phyloP scores from a whole-genome alignment of 2,888 invertebrate species.

The Ephialtes manifestator region DNA sequence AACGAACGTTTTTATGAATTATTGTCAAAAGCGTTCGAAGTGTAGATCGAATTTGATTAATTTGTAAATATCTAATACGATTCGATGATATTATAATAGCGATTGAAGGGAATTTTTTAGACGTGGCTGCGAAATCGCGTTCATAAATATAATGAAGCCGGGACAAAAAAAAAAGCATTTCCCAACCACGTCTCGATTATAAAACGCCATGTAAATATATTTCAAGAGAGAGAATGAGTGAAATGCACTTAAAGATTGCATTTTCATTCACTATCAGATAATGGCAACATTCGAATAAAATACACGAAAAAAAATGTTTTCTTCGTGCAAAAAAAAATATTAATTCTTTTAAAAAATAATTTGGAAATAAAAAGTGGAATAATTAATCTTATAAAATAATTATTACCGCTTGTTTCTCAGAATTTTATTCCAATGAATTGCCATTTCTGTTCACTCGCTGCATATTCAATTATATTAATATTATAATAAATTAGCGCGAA shows the following conservation, averaged over 20 bases:
- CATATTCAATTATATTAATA: constrained; percentile 30
- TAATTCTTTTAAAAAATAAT: too few species aligned
- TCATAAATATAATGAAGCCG: neutral
- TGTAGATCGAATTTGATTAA: constrained; percentile 26
- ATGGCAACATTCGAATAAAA: too few species aligned
- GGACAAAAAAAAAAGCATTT: neutral
- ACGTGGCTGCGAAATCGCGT: constrained; percentile 11
- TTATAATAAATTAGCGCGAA: too few species aligned
- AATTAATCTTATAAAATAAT: too few species aligned
- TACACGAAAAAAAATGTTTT: too few species aligned
- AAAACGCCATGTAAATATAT: constrained; percentile 19
- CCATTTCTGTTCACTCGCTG: neutral
- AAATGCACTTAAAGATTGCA: constrained; percentile 12
- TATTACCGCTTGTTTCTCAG: too few species aligned
- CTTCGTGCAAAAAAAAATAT: too few species aligned
- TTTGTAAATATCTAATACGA: constrained; percentile 54
- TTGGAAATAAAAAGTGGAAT: too few species aligned
- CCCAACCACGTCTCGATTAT: constrained; percentile 1
- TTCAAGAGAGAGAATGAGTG: neutral
- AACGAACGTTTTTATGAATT: constrained; percentile 32
- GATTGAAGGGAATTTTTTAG: neutral
- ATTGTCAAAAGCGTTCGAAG: constrained; percentile 14
- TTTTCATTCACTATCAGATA: neutral
- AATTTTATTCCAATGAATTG: too few species aligned
- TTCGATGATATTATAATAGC: constrained; percentile 12